Conservation (phyloP, 2,888 invertebrate species). For the Taphrorychus bicolor region DNA sequence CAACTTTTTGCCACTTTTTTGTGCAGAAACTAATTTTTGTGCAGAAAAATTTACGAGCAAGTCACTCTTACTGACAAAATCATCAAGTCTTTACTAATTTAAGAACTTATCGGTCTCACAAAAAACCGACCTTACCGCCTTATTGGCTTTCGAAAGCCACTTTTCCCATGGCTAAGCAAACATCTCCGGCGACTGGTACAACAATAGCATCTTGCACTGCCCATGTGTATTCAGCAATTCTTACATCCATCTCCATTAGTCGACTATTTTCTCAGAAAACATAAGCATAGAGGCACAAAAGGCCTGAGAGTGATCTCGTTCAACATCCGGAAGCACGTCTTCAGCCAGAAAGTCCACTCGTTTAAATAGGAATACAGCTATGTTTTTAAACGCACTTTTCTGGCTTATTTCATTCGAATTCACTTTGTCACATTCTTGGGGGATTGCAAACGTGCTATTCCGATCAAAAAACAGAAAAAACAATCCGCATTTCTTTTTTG, state of each 20-base stretch:
- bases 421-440: too few relatives aligned
- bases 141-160: constrained; percentile 10
- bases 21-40: not conserved
- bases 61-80: not conserved
- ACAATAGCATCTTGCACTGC: constrained; percentile 22
- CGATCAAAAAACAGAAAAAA: too few relatives aligned
- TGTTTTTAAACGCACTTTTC: too few relatives aligned
- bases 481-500: too few relatives aligned
- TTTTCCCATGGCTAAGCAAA: constrained; percentile 23
- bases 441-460: too few relatives aligned
- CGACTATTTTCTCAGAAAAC: constrained; percentile 34
- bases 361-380: too few relatives aligned
- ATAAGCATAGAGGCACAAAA: constrained; percentile 28
- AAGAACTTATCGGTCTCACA: not conserved
- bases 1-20: not conserved
- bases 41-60: not conserved
- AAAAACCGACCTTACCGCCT: not conserved
- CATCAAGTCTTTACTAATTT: not conserved
- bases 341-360: not conserved
- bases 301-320: constrained; percentile 20
- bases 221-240: constrained; percentile 35
- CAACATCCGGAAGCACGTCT: constrained; percentile 24
- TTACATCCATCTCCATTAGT: constrained; percentile 36
- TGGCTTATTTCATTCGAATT: too few relatives aligned
- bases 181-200: constrained; percentile 15